phyloP scores from a whole-genome alignment of 2,888 invertebrate species.

The Arrhopalites spinosus region DNA sequence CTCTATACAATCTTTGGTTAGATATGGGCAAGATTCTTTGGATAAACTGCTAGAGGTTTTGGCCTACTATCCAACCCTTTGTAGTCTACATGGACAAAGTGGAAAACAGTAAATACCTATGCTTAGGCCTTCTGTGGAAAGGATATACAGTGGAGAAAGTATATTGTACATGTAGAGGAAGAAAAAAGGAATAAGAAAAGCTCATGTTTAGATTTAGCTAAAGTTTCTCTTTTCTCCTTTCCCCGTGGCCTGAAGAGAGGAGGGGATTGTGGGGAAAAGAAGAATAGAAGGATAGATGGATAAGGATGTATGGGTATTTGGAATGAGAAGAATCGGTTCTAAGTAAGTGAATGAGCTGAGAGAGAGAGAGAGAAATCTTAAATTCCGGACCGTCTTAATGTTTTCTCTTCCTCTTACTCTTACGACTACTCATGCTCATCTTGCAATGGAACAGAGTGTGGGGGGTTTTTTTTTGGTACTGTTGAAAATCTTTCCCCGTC shows the following conservation, averaged over 20 bases:
- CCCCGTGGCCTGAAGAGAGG: neutral
- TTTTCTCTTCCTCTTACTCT: constrained; percentile 23
- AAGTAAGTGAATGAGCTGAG: constrained; percentile 20
- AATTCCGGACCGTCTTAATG: constrained; percentile 33
- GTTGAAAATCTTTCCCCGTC: constrained; percentile 7
- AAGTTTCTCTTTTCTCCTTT: neutral
- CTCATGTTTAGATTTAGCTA: constrained; percentile 10
- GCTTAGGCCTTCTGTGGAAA: neutral
- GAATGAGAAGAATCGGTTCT: neutral
- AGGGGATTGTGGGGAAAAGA: constrained; percentile 29
- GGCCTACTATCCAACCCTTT: neutral
- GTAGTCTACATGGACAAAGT: neutral
- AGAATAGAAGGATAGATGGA: neutral
- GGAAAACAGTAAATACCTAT: constrained; percentile 23
- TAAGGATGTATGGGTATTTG: neutral
- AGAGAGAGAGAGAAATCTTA: constrained; percentile 9
- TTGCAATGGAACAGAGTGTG: neutral
- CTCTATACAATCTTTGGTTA: no score
- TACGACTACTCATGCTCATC: neutral
- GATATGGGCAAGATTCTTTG: no score
- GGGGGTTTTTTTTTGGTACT: neutral
- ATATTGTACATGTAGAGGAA: no score
- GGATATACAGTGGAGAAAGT: no score
- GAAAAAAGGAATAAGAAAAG: neutral
- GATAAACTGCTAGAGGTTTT: no score